phyloP scores from a whole-genome alignment of 2,797 vertebrate species.

The Ptychobarbus kaznakovi region DNA sequence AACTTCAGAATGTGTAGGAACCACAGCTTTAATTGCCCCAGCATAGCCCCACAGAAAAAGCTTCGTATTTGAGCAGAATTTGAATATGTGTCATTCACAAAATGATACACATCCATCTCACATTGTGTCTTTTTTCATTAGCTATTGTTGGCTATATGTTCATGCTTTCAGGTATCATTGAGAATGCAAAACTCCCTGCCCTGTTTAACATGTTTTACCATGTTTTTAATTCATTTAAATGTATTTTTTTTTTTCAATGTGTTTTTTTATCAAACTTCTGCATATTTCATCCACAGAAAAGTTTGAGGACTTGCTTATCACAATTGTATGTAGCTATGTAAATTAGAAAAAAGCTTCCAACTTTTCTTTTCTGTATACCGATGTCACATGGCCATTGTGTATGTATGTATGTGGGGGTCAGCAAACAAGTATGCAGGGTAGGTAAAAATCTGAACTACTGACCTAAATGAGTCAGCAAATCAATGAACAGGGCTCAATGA shows the following conservation, averaged over 20 bases:
- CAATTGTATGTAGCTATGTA: not conserved
- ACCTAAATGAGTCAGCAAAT: not conserved
- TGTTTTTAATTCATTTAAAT: not conserved
- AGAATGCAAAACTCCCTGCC: not conserved
- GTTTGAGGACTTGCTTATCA: not conserved
- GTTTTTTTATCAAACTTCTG: not conserved
- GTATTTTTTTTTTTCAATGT: not conserved
- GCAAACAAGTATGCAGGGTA: not conserved
- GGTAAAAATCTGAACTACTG: not conserved
- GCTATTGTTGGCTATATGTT: not conserved
- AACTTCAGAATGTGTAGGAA: not conserved
- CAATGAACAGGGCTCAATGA: not conserved
- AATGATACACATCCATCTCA: not conserved
- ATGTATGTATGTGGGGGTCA: not conserved
- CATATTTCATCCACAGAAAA: not conserved
- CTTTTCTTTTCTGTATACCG: not conserved
- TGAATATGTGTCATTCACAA: not conserved
- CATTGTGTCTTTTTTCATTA: not conserved
- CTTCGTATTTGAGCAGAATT: not conserved
- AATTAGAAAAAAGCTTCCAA: not conserved
- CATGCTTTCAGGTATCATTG: not conserved
- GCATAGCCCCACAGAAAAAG: not conserved
- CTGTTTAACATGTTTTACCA: not conserved
- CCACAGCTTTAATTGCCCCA: not conserved
- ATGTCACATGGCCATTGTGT: not conserved